Base-by-base conservation (phyloP, 2,888 invertebrate genomes). In the Fissipunctia ypsillon region DNA sequence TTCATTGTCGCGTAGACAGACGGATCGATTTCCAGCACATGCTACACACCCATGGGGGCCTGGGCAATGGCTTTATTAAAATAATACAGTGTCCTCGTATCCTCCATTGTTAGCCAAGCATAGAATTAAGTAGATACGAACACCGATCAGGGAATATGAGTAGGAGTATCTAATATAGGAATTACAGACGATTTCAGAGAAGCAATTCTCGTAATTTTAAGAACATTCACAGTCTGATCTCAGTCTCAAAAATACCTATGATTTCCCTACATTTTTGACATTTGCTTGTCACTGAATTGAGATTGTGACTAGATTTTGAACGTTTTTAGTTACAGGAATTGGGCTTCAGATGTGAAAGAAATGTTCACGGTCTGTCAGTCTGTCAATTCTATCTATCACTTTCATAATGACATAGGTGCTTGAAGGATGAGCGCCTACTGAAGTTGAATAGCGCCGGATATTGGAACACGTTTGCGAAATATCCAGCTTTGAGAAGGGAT, bases 371-470 rank as follows among this genome's bases (percentile, higher is more conserved):
- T 65, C 69, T 60, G n/a, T 10, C 14, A 52, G 67, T 57, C 52
- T 60, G 82, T 74, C 78, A 70, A 61, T 81, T 70, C 65, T 54
- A 68, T 81, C 56, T 72, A 73, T 77, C 69, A 64, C 56, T 78
- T 80, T 68, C 38, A 52, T 60, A n/a, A 64, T 81, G 76, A 69
- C 60, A 63, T 54, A 54, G 67, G 54, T 38, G 52, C 70, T 66
- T 56, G 61, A 63, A 74, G 60, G 50, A 71, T 78, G 79, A 79
- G 60, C 69, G 83, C 57, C 70, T 43, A 78, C 50, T 69, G 71
- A 69, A 69, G 79, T 64, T 59, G 79, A 83, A 83, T 75, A 54
- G 68, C 43, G 70, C 71, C 81, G 81, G 81, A 81, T 83, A 81
- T 81, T 83, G 75, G 69, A 61, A 31, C 43, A 57, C 79, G 66